Evolutionary conservation across 2,113 vertebrate genomes (phyloP).

Genomic region (Scomber scombrus): DNA sequence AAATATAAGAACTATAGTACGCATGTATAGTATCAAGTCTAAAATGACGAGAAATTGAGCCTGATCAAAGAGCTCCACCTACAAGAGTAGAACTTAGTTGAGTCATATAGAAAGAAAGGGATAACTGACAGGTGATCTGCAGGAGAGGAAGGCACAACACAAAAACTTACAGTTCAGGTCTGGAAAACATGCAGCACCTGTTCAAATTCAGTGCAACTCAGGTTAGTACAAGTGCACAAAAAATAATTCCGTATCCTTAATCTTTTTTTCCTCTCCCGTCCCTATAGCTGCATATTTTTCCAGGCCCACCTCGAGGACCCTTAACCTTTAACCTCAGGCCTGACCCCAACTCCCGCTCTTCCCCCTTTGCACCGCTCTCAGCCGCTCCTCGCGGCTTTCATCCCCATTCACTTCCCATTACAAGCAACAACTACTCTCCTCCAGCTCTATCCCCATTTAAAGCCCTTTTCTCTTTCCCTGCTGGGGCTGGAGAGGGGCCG

Average conservation of each 20-base stretch:
- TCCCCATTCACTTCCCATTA: conserved; percentile 49
- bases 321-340: conserved; percentile 60
- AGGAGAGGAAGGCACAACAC: not conserved
- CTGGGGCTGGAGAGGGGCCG: conserved; percentile 87
- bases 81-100: not conserved
- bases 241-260: not conserved
- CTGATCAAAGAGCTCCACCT: not conserved
- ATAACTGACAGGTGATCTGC: not conserved
- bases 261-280: conserved; percentile 5
- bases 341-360: conserved; percentile 30
- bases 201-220: no score
- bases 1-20: not conserved
- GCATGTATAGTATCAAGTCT: no score
- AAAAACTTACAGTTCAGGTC: not conserved
- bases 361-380: conserved; percentile 5
- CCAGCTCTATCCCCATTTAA: conserved; percentile 66
- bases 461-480: conserved; percentile 81
- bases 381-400: conserved; percentile 4
- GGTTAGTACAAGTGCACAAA: no score
- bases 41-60: no score
- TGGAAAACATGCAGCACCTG: no score
- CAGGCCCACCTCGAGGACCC: conserved; percentile 1
- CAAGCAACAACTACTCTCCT: conserved; percentile 47
- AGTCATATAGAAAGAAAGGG: not conserved
- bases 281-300: conserved; percentile 1